Evolutionary conservation across 2,888 invertebrate genomes (phyloP).

Genomic region (Meta bourneti): DNA sequence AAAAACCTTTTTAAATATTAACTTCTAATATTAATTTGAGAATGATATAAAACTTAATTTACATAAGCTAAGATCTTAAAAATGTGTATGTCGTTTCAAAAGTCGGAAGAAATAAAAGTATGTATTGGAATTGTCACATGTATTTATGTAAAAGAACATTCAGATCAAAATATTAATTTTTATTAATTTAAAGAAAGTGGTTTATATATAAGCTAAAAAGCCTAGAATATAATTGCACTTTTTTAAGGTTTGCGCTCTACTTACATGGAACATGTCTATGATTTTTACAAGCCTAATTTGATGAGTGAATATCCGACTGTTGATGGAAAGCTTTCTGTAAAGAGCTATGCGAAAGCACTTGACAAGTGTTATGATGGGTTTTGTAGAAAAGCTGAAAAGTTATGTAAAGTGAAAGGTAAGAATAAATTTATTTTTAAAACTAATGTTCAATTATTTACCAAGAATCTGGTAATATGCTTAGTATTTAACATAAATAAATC

Average conservation of each 20-base stretch:
- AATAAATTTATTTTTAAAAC: not conserved
- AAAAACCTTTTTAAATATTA: too few species aligned
- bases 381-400: constrained; percentile 82
- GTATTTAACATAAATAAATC: too few species aligned
- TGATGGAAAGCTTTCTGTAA: constrained; percentile 95
- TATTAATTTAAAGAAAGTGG: not conserved
- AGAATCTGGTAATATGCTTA: too few species aligned
- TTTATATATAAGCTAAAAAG: not conserved
- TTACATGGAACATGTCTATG: constrained; percentile 96
- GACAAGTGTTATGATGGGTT: constrained; percentile 95
- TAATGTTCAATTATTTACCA: too few species aligned
- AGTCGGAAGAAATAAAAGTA: too few species aligned
- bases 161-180: not conserved
- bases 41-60: too few species aligned
- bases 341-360: constrained; percentile 95
- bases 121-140: too few species aligned
- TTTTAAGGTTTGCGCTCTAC: constrained; percentile 85
- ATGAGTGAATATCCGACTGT: constrained; percentile 96
- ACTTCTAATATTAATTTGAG: too few species aligned
- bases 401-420: constrained; percentile 66
- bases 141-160: not conserved
- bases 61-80: too few species aligned
- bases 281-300: constrained; percentile 98
- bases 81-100: too few species aligned
- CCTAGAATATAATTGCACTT: not conserved